Base-by-base conservation (phyloP, 2,797 vertebrate species). In the Phataginus tetradactyla region DNA sequence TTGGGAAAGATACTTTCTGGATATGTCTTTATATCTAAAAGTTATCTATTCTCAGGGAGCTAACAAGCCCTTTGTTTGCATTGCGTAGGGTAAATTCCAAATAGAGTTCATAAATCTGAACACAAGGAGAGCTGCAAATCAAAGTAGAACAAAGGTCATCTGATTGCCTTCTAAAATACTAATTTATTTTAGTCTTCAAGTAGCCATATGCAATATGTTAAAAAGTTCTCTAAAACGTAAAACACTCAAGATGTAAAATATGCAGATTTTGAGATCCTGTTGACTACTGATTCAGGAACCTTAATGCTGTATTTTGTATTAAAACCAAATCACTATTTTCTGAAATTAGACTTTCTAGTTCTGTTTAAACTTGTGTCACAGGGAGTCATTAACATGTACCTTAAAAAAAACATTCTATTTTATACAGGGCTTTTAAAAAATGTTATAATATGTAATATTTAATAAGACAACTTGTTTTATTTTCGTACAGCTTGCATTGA, bases 401-500 rank as follows among this genome's bases (percentile, higher is more conserved):
- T 81, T 92, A 0, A 49, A 55, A 49, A 61, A 63, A 80, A 68
- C 45, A 45, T 88, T 87, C 17, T 93, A 25, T 94, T 85, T 84
- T 88, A 45, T 34, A 75, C 59, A 75, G 29, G 3, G 2, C 8
- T 91, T 96, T 96, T 79, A 27, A 95, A 80, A 94, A 75, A 86
- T 51, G 20, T 90, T 80, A 69, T 5, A 39, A 14, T 75, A 66
- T 57, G 15, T 71, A 72, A 32, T 63, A n/a, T 61, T 9, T 89
- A 93, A 74, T 95, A 89, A 94, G 88, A 78, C 85, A 68, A n/a
- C 96, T 93, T 87, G 21, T 93, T 95, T 86, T 96, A 57, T 86
- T 97, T 91, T 98, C 13, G 91, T 97, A 42, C 94, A 99, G 99
- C 99, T 99, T 90, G 99, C 99, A 15, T 97, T 99, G 98, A 99